Base-by-base conservation (phyloP, 1,140 invertebrate species). In the Yoshiicerus persimilis region DNA sequence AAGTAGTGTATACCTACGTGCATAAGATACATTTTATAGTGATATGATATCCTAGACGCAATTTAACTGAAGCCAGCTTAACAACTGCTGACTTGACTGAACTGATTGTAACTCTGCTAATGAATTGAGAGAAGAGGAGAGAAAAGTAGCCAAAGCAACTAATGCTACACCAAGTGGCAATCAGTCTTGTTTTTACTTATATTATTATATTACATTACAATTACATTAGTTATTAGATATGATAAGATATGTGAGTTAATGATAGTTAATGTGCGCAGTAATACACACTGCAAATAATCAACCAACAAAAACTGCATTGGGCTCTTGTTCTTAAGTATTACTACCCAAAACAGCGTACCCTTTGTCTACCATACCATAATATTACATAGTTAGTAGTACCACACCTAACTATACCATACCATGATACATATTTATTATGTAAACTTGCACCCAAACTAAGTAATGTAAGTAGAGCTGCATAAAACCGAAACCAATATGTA, bases 101-200 rank as follows among this genome's bases (percentile, higher is more conserved):
- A 80, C 75, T 80, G 75, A 80, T 80, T 38, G 13, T 80, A 80
- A 80, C 32, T 80, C 75, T 80, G 32, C 75, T 80, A 80, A 80
- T 38, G 75, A 80, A 80, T 80, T 34, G 75, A 80, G 34, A 80
- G 75, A 36, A 77, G 16, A 27, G 6, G 62, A 27, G 30, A 77
- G 20, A 36, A 80, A n/a, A 80, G 32, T n/a, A 80, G 75, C 66
- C 66, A 80, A 80, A 36, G 75, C 32, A 80, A 80, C 66, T 70
- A 70, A 70, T 70, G 75, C 75, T 80, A 34, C 30, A 80, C 30
- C 27, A 34, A 80, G 32, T 80, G 75, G 75, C 75, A 80, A 80
- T 80, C 75, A 80, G 75, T 80, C 75, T 34, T 80, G 32, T 80
- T 80, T 80, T 80, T 80, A 36, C 75, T 80, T n/a, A 36, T n/a